Evolutionary conservation across 2,797 vertebrate genomes (phyloP).

Genomic region (Platyrinchus mystaceus): DNA sequence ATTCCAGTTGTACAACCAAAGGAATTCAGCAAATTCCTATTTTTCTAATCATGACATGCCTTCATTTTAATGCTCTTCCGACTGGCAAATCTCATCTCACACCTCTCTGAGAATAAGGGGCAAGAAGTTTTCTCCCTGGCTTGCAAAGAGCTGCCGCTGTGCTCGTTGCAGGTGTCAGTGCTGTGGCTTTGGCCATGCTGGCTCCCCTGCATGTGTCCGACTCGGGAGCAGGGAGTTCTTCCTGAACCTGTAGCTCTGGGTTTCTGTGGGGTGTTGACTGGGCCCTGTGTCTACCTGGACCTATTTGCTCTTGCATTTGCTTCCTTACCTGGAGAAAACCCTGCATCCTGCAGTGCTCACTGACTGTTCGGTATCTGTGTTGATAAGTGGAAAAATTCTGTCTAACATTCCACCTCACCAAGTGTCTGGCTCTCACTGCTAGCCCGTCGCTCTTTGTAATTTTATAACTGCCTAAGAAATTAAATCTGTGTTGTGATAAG

Average conservation of each 20-base stretch:
- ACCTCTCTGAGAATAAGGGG: not conserved
- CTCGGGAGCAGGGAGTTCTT: not conserved
- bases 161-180: not conserved
- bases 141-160: not conserved
- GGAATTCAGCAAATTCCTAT: not conserved
- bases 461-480: conserved; percentile 56
- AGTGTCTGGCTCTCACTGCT: not conserved
- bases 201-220: not conserved
- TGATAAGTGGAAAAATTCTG: not conserved
- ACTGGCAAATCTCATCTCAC: not conserved
- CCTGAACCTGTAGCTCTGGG: not conserved
- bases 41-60: not conserved
- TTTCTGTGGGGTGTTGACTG: not conserved
- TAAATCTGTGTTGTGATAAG: conserved; percentile 60
- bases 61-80: not conserved
- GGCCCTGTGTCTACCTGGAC: not conserved
- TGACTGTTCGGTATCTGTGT: not conserved
- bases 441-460: conserved; percentile 34
- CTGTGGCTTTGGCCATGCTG: not conserved
- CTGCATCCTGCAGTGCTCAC: not conserved
- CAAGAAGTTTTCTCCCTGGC: not conserved
- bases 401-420: conserved; percentile 3
- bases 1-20: not conserved
- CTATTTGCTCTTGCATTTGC: conserved; percentile 17
- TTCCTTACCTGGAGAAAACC: not conserved